Conservation (phyloP, 2,797 vertebrate species). For the Danionella dracula region DNA sequence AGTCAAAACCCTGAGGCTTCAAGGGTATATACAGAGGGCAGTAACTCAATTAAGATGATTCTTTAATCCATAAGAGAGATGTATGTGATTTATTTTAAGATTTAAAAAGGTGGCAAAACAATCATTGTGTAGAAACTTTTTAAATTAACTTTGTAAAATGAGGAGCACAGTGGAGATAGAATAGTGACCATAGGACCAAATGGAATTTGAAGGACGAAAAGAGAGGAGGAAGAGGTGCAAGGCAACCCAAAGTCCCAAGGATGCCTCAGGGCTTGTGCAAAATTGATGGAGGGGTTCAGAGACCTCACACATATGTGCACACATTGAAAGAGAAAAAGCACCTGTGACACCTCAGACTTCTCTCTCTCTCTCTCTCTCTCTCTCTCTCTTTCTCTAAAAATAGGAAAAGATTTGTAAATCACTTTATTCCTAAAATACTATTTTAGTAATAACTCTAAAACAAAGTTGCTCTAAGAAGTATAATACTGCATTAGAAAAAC, state of each 20-base stretch:
- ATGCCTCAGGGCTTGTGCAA: conserved; percentile 53
- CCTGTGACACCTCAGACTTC: conserved; percentile 27
- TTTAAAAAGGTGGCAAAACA: background rate
- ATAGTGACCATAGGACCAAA: conserved; percentile 23
- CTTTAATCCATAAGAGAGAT: background rate
- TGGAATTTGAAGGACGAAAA: conserved; percentile 13
- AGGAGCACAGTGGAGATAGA: conserved; percentile 24
- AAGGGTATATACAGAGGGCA: background rate
- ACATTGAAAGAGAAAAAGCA: conserved; percentile 32
- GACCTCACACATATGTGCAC: conserved; percentile 41
- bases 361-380: conserved; percentile 12
- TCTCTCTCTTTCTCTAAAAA: background rate
- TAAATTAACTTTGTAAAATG: conserved; percentile 1
- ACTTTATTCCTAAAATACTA: too few species aligned
- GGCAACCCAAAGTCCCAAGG: conserved; percentile 46
- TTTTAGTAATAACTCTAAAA: too few species aligned
- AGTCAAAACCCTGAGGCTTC: background rate
- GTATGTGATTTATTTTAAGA: background rate
- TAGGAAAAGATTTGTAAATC: too few species aligned
- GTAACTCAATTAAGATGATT: background rate
- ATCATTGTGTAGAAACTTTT: background rate
- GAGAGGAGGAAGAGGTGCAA: conserved; percentile 2
- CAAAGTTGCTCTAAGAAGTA: too few species aligned
- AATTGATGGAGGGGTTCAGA: conserved; percentile 56
- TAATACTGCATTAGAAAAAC: too few species aligned